These are phyloP conservation scores for Chloropsis cyanopogon DNA, from an alignment of 2,113 vertebrate genomes.

Conservation along the genomic window DNA sequence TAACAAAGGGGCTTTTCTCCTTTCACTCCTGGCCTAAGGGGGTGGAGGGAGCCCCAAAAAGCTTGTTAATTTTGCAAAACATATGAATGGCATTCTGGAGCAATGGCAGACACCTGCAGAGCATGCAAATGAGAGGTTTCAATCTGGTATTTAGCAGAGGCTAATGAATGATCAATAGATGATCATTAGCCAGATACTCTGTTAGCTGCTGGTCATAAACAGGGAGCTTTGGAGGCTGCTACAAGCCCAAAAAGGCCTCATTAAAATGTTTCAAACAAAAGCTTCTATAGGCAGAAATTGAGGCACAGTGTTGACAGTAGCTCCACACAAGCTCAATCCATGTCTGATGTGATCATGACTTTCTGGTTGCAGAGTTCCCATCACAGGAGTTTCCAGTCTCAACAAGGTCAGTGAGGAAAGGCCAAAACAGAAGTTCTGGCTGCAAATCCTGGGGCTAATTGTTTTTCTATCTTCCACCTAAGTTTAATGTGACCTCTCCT, in stretches of 20 bases:
- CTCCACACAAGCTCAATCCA: background rate
- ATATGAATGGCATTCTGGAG: background rate
- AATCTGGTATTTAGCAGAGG: background rate
- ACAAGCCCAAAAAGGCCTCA: background rate
- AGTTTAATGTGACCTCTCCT: background rate
- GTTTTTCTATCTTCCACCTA: background rate
- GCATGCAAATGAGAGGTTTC: background rate
- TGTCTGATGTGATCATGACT: background rate
- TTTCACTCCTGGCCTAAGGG: background rate
- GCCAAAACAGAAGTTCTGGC: background rate
- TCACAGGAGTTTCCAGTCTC: background rate
- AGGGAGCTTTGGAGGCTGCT: background rate
- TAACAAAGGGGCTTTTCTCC: conserved; percentile 1
- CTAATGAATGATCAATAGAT: background rate
- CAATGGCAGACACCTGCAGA: background rate
- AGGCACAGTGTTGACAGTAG: background rate
- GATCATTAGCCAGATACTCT: background rate
- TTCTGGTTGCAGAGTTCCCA: background rate
- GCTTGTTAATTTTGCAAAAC: background rate
- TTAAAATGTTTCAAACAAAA: background rate
- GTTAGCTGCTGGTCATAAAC: background rate
- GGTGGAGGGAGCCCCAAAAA: background rate
- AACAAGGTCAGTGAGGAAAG: background rate
- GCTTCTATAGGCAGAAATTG: background rate
- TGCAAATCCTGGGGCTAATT: background rate